Evolutionary conservation across 2,113 vertebrate species (phyloP), one percentile per base, ranked within the genome.

Genomic region (Hippotragus niger): DNA sequence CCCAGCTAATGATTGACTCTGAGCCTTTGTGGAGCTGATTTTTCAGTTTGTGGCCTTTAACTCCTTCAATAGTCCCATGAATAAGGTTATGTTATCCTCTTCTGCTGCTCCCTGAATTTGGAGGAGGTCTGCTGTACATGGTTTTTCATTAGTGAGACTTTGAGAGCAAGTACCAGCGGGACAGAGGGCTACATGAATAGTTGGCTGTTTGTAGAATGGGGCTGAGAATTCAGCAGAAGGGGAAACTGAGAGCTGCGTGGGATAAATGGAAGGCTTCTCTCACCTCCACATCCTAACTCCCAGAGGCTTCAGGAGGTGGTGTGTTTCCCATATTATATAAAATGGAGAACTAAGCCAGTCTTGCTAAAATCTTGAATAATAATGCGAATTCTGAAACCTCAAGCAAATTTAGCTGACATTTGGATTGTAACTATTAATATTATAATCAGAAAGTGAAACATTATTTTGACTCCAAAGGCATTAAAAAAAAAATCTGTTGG

Each of bases 391-490:
- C 21, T 91, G 57, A 86, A 91, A 96, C 78, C 29, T 43, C 57
- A 90, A 62, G 40, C 29, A 74, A 47, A 96, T 96, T 95, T 25
- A 84, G 67, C 80, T 95, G 80, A 53, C 45, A 57, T 91, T 95
- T 95, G 74, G 81, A 36, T 92, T 53, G 74, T 50, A 33, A 33
- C 27, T 52, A 58, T 40, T 62, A 93, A 90, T 36, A 58, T 88
- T 74, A 74, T 45, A 45, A 31, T 95, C n/a, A 94, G 84, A 94
- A 50, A 92, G 92, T 52, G 50, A 97, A 95, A 85, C 25, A 50
- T 78, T 85, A n/a, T 64, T 96, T 91, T 64, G 62, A 80, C n/a
- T 85, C 29, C 25, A 62, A 90, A 80, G 64, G 5, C 40, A 80
- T 96, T 96, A 71, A 71, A 71, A 67, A 23, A 8, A 74, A 74